Conservation (phyloP, 2,888 invertebrate species). For the Pandemis heparana region DNA sequence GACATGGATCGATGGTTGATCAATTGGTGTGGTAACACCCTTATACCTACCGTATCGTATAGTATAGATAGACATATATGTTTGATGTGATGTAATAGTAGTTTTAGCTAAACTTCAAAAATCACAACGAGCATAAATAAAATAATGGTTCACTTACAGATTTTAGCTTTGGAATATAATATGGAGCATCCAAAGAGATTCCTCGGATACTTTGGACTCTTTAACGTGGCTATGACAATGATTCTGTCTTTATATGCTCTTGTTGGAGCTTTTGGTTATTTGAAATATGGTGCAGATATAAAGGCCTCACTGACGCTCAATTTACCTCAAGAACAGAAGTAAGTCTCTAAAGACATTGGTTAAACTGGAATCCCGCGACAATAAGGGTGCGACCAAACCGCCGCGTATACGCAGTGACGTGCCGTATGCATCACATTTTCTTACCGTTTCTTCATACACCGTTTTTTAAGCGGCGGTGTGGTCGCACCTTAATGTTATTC, state of each 20-base stretch:
- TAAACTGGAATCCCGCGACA: no score
- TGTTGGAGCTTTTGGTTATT: slow-evolving; percentile 94
- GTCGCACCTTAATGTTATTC: no score
- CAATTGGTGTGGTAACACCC: no score
- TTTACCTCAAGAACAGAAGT: slow-evolving; percentile 88
- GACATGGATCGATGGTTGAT: no score
- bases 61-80: no score
- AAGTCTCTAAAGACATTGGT: slow-evolving; percentile 55
- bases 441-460: no score
- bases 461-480: no score
- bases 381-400: no score
- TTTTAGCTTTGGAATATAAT: slow-evolving; percentile 96
- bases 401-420: no score
- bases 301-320: slow-evolving; percentile 94
- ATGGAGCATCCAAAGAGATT: slow-evolving; percentile 94
- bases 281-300: slow-evolving; percentile 90
- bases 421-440: no score
- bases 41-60: no score
- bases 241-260: slow-evolving; percentile 91
- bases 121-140: not conserved
- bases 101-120: not conserved
- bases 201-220: slow-evolving; percentile 90
- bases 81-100: no score
- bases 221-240: slow-evolving; percentile 91
- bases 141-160: slow-evolving; percentile 77